Evolutionary conservation across 2,888 invertebrate species (phyloP), one percentile per base, ranked within the genome.

Genomic region (Ametastegia equiseti): DNA sequence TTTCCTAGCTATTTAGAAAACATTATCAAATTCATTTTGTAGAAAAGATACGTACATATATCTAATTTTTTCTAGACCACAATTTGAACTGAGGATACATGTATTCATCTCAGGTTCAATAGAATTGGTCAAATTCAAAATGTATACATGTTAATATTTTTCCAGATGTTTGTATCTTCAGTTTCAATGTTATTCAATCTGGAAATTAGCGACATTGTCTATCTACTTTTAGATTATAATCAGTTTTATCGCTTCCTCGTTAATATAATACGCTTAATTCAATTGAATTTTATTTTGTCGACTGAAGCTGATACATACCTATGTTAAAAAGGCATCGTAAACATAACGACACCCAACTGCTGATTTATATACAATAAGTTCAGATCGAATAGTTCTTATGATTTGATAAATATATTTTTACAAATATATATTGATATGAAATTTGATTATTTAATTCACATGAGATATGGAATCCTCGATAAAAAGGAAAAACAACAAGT

Each of bases 351-450:
- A 71, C 9, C 67, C 71, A 27, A 13, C 45, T 71, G 50, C 36
- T 33, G 54, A 75, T 75, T 50, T 54, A 75, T 75, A 30, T 75
- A 75, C 54, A 75, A 75, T 75, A 36, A 54, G 15, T 75, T 75
- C 75, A 75, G 54, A 75, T 54, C 30, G 5, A 47, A 47, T 45
- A 67, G 2, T 60, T 60, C 65, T 67, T 71, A 71, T 42, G 23
- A 33, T 47, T 71, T 27, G 15, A 6, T 71, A 71, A 45, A 45
- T 71, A 45, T 71, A 71, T 71, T 71, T 71, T 71, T 30, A 30
- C 2, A 71, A 47, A 54, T 75, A 54, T 50, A 75, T 54, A 50
- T 75, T 54, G 50, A 75, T 75, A 75, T 75, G 75, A 75, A 75
- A 54, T 54, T 54, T 54, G 75, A 75, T 13, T 54, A 50, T 15